Base-by-base conservation (phyloP, 2,113 vertebrate genomes). In the Lagopus leucura region DNA sequence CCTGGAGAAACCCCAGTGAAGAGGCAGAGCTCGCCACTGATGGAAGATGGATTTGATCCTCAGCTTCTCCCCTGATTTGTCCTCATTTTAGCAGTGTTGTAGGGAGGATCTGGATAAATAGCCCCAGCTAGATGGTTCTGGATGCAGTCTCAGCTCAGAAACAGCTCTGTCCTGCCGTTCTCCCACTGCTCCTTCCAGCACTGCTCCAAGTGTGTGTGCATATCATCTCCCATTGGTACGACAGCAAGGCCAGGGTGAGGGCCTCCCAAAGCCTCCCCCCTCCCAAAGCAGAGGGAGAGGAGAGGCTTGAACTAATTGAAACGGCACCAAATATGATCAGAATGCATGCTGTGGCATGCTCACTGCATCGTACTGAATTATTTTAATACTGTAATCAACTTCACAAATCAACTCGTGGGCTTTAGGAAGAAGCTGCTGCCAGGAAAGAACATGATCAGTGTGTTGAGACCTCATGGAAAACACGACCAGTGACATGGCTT, bases 381-480 rank as follows among this genome's bases (percentile, higher is more conserved):
- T 75, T 82, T 63, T 72, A 80, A 81, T 94, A 84, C 90, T 92
- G 83, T 93, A 96, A 95, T 95, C 95, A 86, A 83, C 91, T 94
- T 43, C 85, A 71, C 88, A 64, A 94, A 95, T 96, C 94, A 86
- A 83, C 80, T 3, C 3, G 11, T 0, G 0, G 57, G 75, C 75
- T 91, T 88, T 57, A 8, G 89, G 89, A 94, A 89, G 92, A 86
- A 88, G 82, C 57, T 45, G 57, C 47, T 3, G 5, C 84, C 91
- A 74, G 58, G 32, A 60, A 70, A 82, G 72, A 2, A 5, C 89
- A 50, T 67, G 78, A 36, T 90, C 89, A 86, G 81, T 0, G 1
- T 2, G 0, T 69, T 0, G 1, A 82, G 71, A 87, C 20, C 67
- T 93, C 93, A 96, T 89, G 89, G 95, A 91, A 94, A 96, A 86